These are phyloP conservation scores for Labeo catla DNA, from an alignment of 2,113 vertebrate genomes.

Conservation along the genomic window DNA sequence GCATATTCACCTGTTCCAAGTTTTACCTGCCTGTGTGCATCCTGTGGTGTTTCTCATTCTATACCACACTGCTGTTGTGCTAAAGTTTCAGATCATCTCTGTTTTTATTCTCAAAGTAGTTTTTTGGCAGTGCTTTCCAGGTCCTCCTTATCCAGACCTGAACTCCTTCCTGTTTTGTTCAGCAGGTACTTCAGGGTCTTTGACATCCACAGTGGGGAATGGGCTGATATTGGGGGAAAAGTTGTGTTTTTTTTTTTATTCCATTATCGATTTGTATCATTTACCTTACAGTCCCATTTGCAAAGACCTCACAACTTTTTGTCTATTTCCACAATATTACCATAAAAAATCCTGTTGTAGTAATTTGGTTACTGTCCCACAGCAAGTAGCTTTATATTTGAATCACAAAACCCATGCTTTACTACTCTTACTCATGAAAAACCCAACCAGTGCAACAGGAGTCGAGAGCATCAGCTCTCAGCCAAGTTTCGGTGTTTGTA, in stretches of 20 bases:
- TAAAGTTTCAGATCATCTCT: neutral
- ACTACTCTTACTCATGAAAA: neutral
- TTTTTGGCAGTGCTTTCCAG: neutral
- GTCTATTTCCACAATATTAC: neutral
- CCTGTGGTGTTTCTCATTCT: neutral
- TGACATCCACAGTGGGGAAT: neutral
- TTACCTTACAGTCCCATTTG: neutral
- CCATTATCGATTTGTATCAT: neutral
- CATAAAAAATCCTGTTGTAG: neutral
- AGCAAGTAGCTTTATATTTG: neutral
- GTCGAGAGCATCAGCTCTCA: neutral
- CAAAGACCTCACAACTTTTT: neutral
- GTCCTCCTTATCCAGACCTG: neutral
- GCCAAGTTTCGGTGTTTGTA: conserved; percentile 15
- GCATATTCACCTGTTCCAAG: neutral
- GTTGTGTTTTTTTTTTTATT: neutral
- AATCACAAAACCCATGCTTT: neutral
- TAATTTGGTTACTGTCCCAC: neutral
- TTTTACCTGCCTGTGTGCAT: neutral
- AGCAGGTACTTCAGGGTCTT: neutral
- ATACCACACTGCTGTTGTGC: neutral
- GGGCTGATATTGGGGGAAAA: neutral
- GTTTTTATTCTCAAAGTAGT: neutral
- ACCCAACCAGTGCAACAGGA: neutral
- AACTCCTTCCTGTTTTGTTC: neutral